Conservation (phyloP, 30 jellyfish, hydroid and myxozoan species). For the Haliclystus octoradiatus region DNA sequence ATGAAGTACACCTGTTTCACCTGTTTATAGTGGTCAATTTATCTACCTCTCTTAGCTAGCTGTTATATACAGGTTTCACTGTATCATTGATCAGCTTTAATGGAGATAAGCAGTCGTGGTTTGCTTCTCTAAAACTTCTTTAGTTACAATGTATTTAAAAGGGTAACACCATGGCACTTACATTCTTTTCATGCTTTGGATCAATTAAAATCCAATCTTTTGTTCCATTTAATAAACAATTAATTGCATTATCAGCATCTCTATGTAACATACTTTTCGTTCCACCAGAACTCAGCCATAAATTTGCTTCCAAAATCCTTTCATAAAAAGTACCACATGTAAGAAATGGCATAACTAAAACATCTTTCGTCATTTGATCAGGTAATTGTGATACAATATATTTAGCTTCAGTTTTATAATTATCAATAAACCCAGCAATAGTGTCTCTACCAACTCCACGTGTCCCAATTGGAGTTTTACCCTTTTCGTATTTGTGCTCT, state of each 20-base stretch:
- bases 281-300: conserved; percentile 51
- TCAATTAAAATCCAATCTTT: conserved; percentile 40
- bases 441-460: conserved; percentile 47
- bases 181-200: conserved; percentile 33
- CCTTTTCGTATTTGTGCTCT: conserved; percentile 34
- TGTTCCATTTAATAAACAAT: conserved; percentile 34
- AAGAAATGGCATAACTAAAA: conserved; percentile 28
- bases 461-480: conserved; percentile 32
- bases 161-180: too few species aligned
- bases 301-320: conserved; percentile 26
- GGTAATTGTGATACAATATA: conserved; percentile 39
- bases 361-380: conserved; percentile 41
- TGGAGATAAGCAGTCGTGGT: not conserved
- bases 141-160: too few species aligned
- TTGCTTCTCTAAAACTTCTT: not conserved
- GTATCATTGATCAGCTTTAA: too few species aligned
- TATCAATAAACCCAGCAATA: conserved; percentile 16
- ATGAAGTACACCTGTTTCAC: not conserved
- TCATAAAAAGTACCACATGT: conserved; percentile 40
- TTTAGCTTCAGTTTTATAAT: conserved; percentile 12
- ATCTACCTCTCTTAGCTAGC: too few species aligned
- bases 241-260: conserved; percentile 43
- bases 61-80: too few species aligned
- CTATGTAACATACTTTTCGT: conserved; percentile 31
- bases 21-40: too few species aligned